Conservation (phyloP, 2,797 vertebrate species). For the Thaleichthys pacificus region DNA sequence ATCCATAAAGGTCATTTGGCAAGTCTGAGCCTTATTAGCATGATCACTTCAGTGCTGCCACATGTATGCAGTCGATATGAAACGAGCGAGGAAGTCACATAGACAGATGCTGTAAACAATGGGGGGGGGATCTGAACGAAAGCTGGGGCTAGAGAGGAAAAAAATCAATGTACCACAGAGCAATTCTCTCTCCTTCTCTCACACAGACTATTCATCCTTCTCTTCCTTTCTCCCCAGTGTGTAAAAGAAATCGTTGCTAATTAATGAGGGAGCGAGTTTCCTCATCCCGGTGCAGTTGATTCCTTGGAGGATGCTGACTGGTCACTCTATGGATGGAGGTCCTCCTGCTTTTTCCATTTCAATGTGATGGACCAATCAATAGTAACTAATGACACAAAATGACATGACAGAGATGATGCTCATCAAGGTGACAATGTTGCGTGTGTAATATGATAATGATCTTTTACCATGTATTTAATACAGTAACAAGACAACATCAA, state of each 20-base stretch:
- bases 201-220: not conserved
- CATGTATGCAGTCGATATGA: not conserved
- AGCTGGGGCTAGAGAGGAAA: not conserved
- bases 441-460: too few species aligned
- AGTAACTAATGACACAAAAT: conserved; percentile 1
- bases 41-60: conserved; percentile 1
- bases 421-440: not conserved
- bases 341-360: not conserved
- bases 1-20: not conserved
- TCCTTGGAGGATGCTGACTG: not conserved
- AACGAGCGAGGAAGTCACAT: conserved; percentile 2
- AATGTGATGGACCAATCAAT: conserved; percentile 5
- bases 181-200: not conserved
- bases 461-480: too few species aligned
- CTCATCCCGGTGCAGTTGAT: not conserved
- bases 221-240: not conserved
- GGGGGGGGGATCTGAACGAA: not conserved
- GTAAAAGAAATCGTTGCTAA: conserved; percentile 4
- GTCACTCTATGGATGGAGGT: not conserved
- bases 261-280: conserved; percentile 11
- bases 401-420: not conserved
- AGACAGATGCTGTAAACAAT: conserved; percentile 20
- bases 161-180: conserved; percentile 15
- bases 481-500: too few species aligned
- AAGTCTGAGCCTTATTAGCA: not conserved